A percentile compares a stretch with the other conserved stretches of the same genome.
These are phyloP conservation scores for Hylyphantes graminicola DNA, from an alignment of 1,140 invertebrate species.

Conservation along the genomic window DNA sequence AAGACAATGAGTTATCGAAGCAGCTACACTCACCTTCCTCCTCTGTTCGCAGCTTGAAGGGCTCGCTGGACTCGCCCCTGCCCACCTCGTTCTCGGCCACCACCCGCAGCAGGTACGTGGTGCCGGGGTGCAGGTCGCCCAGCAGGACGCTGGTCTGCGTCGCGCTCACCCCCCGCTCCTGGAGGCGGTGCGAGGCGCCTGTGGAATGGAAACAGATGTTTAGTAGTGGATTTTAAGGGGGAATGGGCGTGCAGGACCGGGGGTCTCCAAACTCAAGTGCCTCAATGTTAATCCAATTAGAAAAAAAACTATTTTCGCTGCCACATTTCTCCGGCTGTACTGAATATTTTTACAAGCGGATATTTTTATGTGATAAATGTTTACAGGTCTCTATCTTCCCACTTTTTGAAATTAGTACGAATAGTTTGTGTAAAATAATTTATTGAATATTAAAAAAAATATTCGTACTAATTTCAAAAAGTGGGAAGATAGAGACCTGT, in stretches of 20 bases:
- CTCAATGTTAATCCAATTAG: no score
- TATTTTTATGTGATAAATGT: no score
- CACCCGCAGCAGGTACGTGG: slow-evolving; percentile 90
- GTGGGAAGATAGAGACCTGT: no score
- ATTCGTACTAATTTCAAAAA: no score
- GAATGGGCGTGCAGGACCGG: not conserved
- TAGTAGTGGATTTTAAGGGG: not conserved
- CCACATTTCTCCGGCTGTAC: no score
- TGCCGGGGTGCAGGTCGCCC: slow-evolving; percentile 80
- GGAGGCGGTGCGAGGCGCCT: slow-evolving; percentile 64
- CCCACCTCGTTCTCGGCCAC: slow-evolving; percentile 96
- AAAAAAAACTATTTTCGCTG: no score
- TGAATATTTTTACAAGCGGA: no score
- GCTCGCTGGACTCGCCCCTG: slow-evolving; percentile 88
- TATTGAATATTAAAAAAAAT: no score
- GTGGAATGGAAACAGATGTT: slow-evolving; percentile 59
- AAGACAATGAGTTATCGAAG: not conserved
- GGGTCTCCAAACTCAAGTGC: no score
- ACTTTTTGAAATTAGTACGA: no score
- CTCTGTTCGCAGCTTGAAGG: slow-evolving; percentile 91
- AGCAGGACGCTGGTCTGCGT: slow-evolving; percentile 62
- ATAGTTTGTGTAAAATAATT: no score
- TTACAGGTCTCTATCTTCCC: no score
- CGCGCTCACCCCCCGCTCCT: slow-evolving; percentile 60
- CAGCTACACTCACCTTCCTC: slow-evolving; percentile 79